These are phyloP conservation scores for Melipona quadrifasciata DNA, from an alignment of 1,140 invertebrate species.

Conservation along the genomic window DNA sequence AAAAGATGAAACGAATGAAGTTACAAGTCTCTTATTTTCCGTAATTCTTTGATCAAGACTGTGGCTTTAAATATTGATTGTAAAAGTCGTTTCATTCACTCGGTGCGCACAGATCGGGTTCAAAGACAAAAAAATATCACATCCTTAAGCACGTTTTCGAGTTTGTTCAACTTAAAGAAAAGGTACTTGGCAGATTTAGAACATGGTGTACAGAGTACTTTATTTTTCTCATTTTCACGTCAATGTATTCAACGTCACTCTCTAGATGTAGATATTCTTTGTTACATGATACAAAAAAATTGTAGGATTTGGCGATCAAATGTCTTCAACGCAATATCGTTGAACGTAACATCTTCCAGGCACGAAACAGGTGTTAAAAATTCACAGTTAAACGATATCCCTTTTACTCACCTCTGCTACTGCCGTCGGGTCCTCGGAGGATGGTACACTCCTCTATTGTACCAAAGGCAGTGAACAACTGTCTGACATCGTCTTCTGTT, in stretches of 20 bases:
- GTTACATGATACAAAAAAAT: neutral
- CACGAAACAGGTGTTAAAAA: neutral
- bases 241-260: neutral
- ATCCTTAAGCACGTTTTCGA: neutral
- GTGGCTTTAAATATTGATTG: neutral
- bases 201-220: neutral
- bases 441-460: slow-evolving; percentile 99
- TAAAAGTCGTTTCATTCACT: neutral
- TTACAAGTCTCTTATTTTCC: neutral
- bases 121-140: neutral
- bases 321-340: neutral
- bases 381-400: neutral
- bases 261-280: neutral
- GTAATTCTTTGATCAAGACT: neutral
- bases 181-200: neutral
- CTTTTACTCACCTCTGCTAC: slow-evolving; percentile 93
- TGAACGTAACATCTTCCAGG: neutral
- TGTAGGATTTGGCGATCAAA: neutral
- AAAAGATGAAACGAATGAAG: slow-evolving; percentile 17
- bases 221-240: neutral
- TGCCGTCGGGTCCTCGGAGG: slow-evolving; percentile 96
- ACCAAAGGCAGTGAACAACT: slow-evolving; percentile 97
- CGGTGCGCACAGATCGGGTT: too few species aligned
- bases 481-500: slow-evolving; percentile 98
- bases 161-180: neutral